These are phyloP conservation scores for Chionoecetes opilio DNA, from an alignment of 1,140 invertebrate genomes.

Conservation along the genomic window DNA sequence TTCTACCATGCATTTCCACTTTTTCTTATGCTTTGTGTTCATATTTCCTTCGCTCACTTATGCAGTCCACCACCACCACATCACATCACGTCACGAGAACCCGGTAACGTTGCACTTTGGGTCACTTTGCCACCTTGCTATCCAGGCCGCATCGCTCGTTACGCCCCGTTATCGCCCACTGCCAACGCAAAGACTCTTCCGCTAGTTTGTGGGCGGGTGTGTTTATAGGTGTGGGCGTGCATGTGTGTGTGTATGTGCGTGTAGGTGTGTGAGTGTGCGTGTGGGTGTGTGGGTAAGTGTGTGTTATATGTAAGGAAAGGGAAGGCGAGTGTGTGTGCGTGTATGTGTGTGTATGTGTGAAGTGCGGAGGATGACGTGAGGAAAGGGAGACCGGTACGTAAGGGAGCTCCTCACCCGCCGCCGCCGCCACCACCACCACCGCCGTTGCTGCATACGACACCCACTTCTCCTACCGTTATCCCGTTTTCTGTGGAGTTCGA, in stretches of 20 bases:
- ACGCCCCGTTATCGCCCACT: not conserved
- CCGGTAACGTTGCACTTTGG: too few relatives aligned
- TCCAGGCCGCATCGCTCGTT: not conserved
- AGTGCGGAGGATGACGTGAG: constrained; percentile 49
- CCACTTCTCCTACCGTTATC: not conserved
- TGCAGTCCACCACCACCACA: not conserved
- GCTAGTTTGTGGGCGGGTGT: not conserved
- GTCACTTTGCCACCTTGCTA: not conserved
- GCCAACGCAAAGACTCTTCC: not conserved
- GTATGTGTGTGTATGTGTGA: constrained; percentile 50
- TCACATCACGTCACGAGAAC: too few relatives aligned
- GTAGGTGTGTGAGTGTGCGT: constrained; percentile 17
- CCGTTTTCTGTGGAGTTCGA: constrained; percentile 33
- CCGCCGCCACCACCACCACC: constrained; percentile 25
- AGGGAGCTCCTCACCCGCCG: not conserved
- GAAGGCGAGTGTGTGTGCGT: constrained; percentile 13
- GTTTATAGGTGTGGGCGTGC: not conserved
- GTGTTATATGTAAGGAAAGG: not conserved
- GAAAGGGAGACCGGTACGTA: constrained; percentile 53
- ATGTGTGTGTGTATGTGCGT: not conserved
- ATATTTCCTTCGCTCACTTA: not conserved
- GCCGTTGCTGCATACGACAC: not conserved
- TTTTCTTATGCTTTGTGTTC: not conserved
- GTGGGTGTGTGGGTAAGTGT: not conserved
- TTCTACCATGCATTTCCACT: not conserved